Evolutionary conservation across 2,797 vertebrate species (phyloP).

Genomic region (Thunnus albacares): DNA sequence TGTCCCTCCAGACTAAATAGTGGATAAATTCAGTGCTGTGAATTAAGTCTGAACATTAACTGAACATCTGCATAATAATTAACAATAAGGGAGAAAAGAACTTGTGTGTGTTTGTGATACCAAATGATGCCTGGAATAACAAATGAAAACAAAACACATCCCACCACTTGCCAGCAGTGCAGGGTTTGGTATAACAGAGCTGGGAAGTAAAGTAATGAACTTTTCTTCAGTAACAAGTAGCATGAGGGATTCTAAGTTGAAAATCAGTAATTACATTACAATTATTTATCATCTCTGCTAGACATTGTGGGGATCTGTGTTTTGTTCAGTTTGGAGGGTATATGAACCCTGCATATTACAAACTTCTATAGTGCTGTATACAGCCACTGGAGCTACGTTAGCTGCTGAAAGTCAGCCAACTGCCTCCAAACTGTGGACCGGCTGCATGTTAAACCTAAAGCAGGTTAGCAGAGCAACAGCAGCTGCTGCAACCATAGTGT

Average conservation of each 20-base stretch:
- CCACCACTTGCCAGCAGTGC: background rate
- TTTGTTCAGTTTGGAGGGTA: too few relatives aligned
- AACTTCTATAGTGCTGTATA: too few relatives aligned
- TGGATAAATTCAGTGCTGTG: constrained; percentile 24
- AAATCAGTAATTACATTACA: too few relatives aligned
- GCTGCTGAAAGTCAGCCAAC: background rate
- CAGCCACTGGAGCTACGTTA: background rate
- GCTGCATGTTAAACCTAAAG: background rate
- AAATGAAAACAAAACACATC: background rate
- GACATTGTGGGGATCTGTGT: too few relatives aligned
- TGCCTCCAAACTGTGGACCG: too few relatives aligned
- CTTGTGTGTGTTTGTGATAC: background rate
- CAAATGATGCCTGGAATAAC: background rate
- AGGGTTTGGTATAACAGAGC: background rate
- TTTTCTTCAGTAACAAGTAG: too few relatives aligned
- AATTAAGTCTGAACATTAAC: constrained; percentile 27
- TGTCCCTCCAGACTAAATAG: constrained; percentile 32
- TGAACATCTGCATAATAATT: constrained; percentile 27
- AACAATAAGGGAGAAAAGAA: background rate
- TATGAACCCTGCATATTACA: too few relatives aligned
- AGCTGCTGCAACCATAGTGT: too few relatives aligned
- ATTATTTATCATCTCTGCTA: too few relatives aligned
- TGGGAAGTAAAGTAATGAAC: too few relatives aligned
- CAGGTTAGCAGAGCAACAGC: too few relatives aligned
- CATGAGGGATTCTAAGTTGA: too few relatives aligned